phyloP scores from a whole-genome alignment of 2,888 invertebrate genomes.

The Drosophila mercatorum region DNA sequence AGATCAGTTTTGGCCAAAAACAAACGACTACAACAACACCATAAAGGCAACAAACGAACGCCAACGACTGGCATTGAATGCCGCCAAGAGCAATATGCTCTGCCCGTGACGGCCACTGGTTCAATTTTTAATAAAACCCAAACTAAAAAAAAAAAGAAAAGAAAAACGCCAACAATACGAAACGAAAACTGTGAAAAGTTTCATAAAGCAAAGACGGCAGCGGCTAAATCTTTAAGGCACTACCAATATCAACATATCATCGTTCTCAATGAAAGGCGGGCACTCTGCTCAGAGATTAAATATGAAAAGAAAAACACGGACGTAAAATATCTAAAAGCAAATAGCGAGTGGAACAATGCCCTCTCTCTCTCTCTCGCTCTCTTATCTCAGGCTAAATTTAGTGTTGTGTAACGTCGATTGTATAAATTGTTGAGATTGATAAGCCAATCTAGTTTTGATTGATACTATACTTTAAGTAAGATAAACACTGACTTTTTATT shows the following conservation, averaged over 20 bases:
- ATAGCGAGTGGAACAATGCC: constrained; percentile 1
- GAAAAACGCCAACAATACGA: constrained; percentile 5
- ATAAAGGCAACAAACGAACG: constrained; percentile 53
- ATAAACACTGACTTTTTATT: background rate
- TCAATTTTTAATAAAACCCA: constrained; percentile 71
- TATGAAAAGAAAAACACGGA: constrained; percentile 57
- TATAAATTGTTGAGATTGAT: background rate
- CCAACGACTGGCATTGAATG: constrained; percentile 75
- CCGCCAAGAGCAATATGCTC: constrained; percentile 78
- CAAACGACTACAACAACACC: constrained; percentile 70
- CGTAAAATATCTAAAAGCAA: background rate
- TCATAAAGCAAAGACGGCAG: constrained; percentile 58
- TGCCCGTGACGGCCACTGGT: constrained; percentile 57
- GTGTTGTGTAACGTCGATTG: background rate
- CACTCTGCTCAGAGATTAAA: constrained; percentile 55
- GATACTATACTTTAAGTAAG: background rate
- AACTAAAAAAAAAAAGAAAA: constrained; percentile 40
- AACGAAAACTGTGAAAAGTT: constrained; percentile 49
- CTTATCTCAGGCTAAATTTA: no score
- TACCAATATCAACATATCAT: constrained; percentile 74
- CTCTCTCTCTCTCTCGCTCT: constrained; percentile 1
- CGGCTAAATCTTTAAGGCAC: constrained; percentile 59
- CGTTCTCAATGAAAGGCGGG: constrained; percentile 73
- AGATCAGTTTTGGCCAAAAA: constrained; percentile 81
- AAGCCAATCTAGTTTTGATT: background rate